Evolutionary conservation across 2,888 invertebrate species (phyloP), one percentile per base, ranked within the genome.

Genomic region (Spatulosminthurus flaviceps): DNA sequence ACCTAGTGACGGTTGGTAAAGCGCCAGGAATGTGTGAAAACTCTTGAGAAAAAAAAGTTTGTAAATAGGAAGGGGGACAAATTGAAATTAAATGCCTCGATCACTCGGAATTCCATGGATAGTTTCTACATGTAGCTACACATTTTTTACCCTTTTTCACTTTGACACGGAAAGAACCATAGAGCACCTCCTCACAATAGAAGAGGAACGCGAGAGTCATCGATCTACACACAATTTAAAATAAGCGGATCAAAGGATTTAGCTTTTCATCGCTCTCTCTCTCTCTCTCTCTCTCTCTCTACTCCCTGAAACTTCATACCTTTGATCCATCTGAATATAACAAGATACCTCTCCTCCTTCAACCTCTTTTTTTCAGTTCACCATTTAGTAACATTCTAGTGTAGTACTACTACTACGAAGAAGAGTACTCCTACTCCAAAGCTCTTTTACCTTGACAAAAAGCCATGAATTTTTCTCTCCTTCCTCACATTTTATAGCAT

Each of bases 181-280:
- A 34, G 34, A 34, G 34, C 5, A 9, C 5, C 4, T 9, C 9
- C 5, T 7, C 16, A n/a, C 51, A 51, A 51, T 51, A 51, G 51
- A 16, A 51, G 41, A 41, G 13, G 13, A 41, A 9, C n/a, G n/a
- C n/a, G n/a, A 34, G 34, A 4, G 4, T 7, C 9, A 34, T 34
- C 9, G n/a, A 51, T 51, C 16, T n/a, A 16, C 51, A 70, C 21
- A 70, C 70, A 70, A 70, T 70, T 70, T 42, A 22, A 41, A 22
- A 41, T 76, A 76, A 76, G 76, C 76, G 67, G 76, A 76, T 76
- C 76, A 76, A 76, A 76, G 76, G 76, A 67, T 76, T 75, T 75
- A 28, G 29, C 61, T 64, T 29, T 29, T 61, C 74, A 61, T 64
- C 61, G 60, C 34, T 22, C 16, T 26, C 21, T 24, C n/a, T n/a